Conservation (phyloP, 2,113 vertebrate genomes). For the Rhynchomys soricoides region DNA sequence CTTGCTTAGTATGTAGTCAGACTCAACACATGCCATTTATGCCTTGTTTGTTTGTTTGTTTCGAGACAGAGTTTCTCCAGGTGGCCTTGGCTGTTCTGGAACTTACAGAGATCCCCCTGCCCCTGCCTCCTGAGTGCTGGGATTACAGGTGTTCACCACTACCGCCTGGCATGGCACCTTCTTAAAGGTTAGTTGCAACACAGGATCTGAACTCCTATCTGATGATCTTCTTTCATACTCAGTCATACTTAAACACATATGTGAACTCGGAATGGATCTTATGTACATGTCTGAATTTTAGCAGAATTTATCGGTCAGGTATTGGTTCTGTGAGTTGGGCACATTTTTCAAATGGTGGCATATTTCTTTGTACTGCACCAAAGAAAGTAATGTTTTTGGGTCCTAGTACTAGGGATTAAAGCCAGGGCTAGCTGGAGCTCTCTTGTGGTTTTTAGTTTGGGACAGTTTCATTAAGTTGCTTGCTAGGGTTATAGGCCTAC, state of each 20-base stretch:
- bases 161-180: neutral
- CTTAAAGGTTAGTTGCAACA: neutral
- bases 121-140: neutral
- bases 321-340: neutral
- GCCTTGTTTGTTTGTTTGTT: neutral
- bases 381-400: neutral
- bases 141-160: neutral
- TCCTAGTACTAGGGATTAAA: neutral
- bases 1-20: neutral
- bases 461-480: neutral
- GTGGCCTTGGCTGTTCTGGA: neutral
- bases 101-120: neutral
- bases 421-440: neutral
- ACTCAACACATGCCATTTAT: neutral
- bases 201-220: neutral
- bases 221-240: neutral
- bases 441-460: neutral
- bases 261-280: neutral
- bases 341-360: neutral
- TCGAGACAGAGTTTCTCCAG: neutral
- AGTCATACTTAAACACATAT: neutral
- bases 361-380: slow-evolving; percentile 1
- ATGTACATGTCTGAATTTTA: neutral
- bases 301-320: neutral
- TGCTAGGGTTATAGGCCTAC: neutral